Conservation (phyloP, 2,797 vertebrate species). For the Spizella passerina region DNA sequence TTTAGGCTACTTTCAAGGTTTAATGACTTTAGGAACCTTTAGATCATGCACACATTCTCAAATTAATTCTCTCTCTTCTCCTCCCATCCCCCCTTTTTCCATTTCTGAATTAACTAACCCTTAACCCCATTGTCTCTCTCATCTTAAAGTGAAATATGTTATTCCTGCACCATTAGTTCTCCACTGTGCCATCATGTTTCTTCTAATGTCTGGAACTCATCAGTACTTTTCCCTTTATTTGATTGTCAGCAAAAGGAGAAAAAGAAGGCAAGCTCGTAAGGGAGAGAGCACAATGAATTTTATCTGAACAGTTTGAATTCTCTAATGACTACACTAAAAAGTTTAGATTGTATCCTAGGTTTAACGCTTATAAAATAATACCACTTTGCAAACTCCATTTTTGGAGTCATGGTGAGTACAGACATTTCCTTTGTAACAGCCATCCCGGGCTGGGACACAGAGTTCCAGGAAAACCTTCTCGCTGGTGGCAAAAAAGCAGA, state of each 20-base stretch:
- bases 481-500: not conserved
- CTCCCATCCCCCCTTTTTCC: not conserved
- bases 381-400: not conserved
- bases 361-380: not conserved
- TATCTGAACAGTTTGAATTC: not conserved
- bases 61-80: not conserved
- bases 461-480: conserved; percentile 24
- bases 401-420: not conserved
- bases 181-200: conserved; percentile 15
- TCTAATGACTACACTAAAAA: not conserved
- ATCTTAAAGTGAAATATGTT: conserved; percentile 57
- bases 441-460: not conserved
- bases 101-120: conserved; percentile 60
- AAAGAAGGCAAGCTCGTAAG: not conserved
- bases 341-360: not conserved
- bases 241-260: not conserved
- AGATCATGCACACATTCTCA: conserved; percentile 61
- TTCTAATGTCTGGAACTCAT: conserved; percentile 59
- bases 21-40: conserved; percentile 51
- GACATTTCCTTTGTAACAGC: not conserved
- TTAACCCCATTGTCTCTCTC: conserved; percentile 53
- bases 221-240: conserved; percentile 15
- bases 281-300: not conserved
- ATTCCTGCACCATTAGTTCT: conserved; percentile 16
- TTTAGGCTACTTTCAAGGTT: conserved; percentile 37